These are phyloP conservation scores for Idris sp. DNA, from an alignment of 1,140 invertebrate species.

Conservation along the genomic window DNA sequence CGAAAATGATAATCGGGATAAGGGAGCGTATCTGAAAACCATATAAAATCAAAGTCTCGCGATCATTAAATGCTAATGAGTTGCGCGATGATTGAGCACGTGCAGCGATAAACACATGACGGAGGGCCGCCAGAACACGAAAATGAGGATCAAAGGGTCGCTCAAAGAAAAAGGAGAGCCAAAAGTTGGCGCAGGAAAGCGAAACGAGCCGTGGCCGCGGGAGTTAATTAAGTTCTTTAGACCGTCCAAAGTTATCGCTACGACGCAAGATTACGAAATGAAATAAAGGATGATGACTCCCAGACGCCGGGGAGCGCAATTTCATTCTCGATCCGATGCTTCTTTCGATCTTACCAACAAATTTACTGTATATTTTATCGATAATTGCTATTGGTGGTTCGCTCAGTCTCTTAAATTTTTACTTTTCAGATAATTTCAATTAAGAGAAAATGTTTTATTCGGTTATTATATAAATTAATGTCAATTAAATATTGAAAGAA, in stretches of 20 bases:
- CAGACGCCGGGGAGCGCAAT: constrained; percentile 30
- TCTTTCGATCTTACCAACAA: constrained; percentile 37
- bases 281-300: constrained; percentile 57
- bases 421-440: too few relatives aligned
- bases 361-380: constrained; percentile 1
- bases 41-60: constrained; percentile 50
- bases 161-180: constrained; percentile 38
- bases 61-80: constrained; percentile 53
- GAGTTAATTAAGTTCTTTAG: constrained; percentile 64
- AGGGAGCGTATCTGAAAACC: constrained; percentile 43
- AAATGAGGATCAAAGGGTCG: constrained; percentile 54
- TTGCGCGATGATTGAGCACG: constrained; percentile 32
- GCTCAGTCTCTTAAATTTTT: too few relatives aligned
- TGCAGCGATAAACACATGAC: constrained; percentile 8
- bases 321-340: constrained; percentile 10
- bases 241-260: constrained; percentile 58
- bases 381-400: too few relatives aligned
- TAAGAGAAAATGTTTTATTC: too few relatives aligned
- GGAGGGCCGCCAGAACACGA: constrained; percentile 29
- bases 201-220: constrained; percentile 60
- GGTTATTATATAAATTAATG: too few relatives aligned
- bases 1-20: constrained; percentile 50
- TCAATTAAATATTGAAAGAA: too few relatives aligned
- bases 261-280: constrained; percentile 58
- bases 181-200: constrained; percentile 32